Evolutionary conservation across 2,113 vertebrate genomes (phyloP), one percentile per base, ranked within the genome.

Genomic region (Vicugna pacos): DNA sequence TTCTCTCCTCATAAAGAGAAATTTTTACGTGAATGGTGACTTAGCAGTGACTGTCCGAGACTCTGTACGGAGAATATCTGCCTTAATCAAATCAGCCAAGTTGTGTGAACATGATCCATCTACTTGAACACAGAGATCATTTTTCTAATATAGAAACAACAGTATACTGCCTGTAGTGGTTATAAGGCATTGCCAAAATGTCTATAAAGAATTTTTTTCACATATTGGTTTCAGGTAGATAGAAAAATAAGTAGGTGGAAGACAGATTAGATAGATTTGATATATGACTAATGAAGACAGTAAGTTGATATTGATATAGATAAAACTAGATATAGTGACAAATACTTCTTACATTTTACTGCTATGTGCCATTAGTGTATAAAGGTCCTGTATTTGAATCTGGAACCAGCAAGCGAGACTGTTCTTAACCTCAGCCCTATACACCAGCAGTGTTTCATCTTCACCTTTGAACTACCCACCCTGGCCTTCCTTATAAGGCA

Each of bases 1-100:
- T 93, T 82, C 58, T 93, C 62, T 30, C 17, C 32, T 81, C 32
- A 58, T 72, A 85, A 70, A 92, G 30, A 97, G 52, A 91, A 85
- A 81, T 30, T 48, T 5, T 83, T 62, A 48, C 54, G 16, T 52
- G 5, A 26, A 73, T 75, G 5, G 5, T 20, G 79, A 56, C 16
- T 89, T 38, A 89, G 52, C 9, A 80, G 15, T n/a, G 32, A 64
- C 14, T 87, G 35, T 32, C 35, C 20, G 52, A 67, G 22, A 38
- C 15, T 50, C 26, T 46, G 69, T 79, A 52, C 13, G 6, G 62
- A 52, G 17, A 89, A 1, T 92, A 24, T 64, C 50, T 42, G 17
- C 13, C 32, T 91, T 64, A 88, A 60, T 82, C 42, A 92, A 75
- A 83, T 65, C 46, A 84, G 72, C 8, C 3, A 89, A 67, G 5